phyloP scores from a whole-genome alignment of 2,113 vertebrate species.

The Ploceus nigricollis region DNA sequence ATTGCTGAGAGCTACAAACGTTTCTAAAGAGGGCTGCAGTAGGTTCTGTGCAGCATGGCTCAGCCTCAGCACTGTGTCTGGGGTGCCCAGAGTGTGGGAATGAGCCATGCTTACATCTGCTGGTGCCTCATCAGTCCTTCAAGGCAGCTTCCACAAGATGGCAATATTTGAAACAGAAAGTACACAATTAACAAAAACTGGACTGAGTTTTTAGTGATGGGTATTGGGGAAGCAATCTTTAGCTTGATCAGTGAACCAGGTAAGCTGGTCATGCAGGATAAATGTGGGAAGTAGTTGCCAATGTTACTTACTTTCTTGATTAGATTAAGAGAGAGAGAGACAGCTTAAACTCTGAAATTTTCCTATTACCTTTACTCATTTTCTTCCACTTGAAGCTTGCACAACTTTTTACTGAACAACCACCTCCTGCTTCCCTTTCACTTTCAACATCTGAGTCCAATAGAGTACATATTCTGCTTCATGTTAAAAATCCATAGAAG shows the following conservation, averaged over 20 bases:
- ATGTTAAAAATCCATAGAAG: neutral
- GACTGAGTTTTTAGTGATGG: neutral
- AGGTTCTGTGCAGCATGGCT: neutral
- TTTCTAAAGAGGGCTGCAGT: neutral
- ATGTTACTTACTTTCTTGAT: neutral
- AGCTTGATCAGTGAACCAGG: neutral
- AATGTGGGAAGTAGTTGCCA: neutral
- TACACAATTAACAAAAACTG: neutral
- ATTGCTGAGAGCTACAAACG: rapidly evolving
- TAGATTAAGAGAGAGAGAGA: neutral
- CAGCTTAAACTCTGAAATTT: neutral
- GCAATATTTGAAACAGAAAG: neutral
- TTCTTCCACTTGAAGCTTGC: neutral
- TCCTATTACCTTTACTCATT: neutral
- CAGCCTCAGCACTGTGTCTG: neutral
- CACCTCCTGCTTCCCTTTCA: neutral
- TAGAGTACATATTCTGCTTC: neutral
- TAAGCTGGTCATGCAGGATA: neutral
- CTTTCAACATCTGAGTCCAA: neutral
- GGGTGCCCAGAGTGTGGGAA: too few species aligned
- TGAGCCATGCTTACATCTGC: neutral
- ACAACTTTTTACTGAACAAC: neutral
- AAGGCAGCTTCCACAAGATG: conserved; percentile 28
- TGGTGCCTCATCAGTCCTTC: neutral
- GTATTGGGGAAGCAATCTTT: neutral